These are phyloP conservation scores for Diachasmimorpha longicaudata DNA, from an alignment of 1,140 invertebrate species.

Conservation along the genomic window DNA sequence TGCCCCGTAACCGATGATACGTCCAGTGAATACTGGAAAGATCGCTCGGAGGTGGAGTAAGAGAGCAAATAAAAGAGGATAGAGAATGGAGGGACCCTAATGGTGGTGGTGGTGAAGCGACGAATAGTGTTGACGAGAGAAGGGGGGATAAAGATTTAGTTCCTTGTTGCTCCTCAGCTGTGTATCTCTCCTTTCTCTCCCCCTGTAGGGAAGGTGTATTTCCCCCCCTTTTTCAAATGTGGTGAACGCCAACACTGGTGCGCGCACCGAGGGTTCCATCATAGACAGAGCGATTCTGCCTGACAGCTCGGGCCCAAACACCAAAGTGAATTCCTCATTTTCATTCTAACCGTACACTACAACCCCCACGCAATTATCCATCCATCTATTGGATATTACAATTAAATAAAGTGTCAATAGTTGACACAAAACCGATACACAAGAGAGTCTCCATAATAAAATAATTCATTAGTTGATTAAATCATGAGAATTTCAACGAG, in stretches of 20 bases:
- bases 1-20: too few relatives aligned
- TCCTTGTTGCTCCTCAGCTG: constrained; percentile 37
- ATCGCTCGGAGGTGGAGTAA: neutral
- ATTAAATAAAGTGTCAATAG: too few relatives aligned
- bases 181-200: constrained; percentile 50
- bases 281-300: constrained; percentile 21
- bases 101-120: constrained; percentile 33
- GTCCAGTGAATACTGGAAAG: too few relatives aligned
- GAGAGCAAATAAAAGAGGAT: neutral
- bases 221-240: neutral
- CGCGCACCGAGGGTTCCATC: constrained; percentile 26
- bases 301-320: constrained; percentile 19
- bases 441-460: too few relatives aligned
- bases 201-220: constrained; percentile 42
- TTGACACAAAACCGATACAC: too few relatives aligned
- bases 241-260: constrained; percentile 14
- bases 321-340: neutral
- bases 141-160: constrained; percentile 30
- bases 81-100: neutral
- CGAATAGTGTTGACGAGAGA: constrained; percentile 8
- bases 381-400: neutral
- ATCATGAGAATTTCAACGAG: neutral
- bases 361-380: neutral
- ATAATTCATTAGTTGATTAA: neutral
- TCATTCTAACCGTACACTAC: neutral